A percentile compares a stretch with the other conserved stretches of the same genome.
These are phyloP conservation scores for Colius striatus DNA, from an alignment of 2,113 vertebrate genomes.

Conservation along the genomic window DNA sequence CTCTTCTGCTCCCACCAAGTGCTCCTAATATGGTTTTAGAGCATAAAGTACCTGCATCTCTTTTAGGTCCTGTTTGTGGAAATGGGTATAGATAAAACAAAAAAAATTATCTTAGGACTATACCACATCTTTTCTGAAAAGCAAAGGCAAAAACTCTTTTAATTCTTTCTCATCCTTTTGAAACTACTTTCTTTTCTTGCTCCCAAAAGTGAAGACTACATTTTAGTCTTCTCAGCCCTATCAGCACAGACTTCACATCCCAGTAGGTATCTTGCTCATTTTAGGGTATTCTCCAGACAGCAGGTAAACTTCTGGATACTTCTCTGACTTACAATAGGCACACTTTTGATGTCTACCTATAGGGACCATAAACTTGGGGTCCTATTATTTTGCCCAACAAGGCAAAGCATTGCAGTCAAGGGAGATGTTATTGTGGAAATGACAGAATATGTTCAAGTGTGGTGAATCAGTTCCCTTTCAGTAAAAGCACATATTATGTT, in stretches of 20 bases:
- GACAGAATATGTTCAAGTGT: conserved; percentile 23
- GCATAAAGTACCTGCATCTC: not conserved
- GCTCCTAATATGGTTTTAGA: not conserved
- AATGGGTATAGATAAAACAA: not conserved
- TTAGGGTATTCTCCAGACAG: conserved; percentile 2
- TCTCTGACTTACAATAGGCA: not conserved
- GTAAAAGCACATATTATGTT: conserved; percentile 48
- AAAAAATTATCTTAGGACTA: not conserved
- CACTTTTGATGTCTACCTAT: conserved; percentile 45
- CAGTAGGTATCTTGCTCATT: conserved; percentile 17
- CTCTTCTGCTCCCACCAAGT: not conserved
- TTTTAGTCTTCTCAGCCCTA: not conserved
- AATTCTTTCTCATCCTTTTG: not conserved
- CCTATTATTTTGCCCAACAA: conserved; percentile 61
- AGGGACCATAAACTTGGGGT: conserved; percentile 44
- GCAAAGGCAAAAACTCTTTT: not conserved
- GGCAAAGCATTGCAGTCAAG: conserved; percentile 26
- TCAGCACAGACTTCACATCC: conserved; percentile 3
- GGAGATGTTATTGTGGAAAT: conserved; percentile 9
- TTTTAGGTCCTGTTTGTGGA: conserved; percentile 7
- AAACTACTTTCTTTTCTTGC: not conserved
- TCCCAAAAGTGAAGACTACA: not conserved
- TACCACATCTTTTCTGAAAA: not conserved
- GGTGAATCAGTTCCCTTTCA: conserved; percentile 46
- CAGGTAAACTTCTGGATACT: conserved; percentile 48